These are phyloP conservation scores for Pogonus chalceus DNA, from an alignment of 1,140 invertebrate genomes.

Conservation along the genomic window DNA sequence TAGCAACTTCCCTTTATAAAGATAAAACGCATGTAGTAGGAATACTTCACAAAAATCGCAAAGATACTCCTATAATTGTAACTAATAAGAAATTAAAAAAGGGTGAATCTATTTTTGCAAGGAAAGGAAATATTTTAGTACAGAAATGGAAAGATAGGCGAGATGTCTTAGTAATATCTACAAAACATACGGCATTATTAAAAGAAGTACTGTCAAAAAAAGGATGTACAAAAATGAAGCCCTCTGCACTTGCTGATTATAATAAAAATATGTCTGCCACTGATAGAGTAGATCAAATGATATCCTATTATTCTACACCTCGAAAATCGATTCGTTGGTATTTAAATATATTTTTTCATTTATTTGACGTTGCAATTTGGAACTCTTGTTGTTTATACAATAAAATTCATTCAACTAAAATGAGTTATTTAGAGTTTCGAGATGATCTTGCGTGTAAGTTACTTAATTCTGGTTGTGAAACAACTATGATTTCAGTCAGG, in stretches of 20 bases:
- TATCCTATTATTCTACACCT: conserved; percentile 9
- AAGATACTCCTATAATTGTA: too few species aligned
- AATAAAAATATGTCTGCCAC: not conserved
- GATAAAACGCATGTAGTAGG: too few species aligned
- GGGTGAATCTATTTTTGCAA: too few species aligned
- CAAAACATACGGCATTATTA: not conserved
- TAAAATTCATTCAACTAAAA: not conserved
- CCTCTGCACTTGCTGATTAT: too few species aligned
- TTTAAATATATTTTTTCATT: conserved; percentile 6
- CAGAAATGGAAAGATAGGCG: conserved; percentile 7
- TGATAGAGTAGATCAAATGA: not conserved
- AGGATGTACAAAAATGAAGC: conserved; percentile 1
- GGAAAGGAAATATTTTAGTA: not conserved
- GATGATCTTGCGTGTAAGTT: not conserved
- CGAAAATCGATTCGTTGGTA: conserved; percentile 3
- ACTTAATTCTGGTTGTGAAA: not conserved
- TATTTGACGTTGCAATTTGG: not conserved
- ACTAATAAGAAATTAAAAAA: too few species aligned
- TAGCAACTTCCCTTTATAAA: too few species aligned
- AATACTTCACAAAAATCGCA: too few species aligned
- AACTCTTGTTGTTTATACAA: conserved; percentile 2
- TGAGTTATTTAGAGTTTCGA: conserved; percentile 1
- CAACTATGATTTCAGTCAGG: too few species aligned
- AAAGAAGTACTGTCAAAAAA: not conserved
- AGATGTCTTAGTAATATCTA: not conserved